phyloP scores from a whole-genome alignment of 30 jellyfish, hydroid and myxozoan species.

The Pelagia noctiluca region DNA sequence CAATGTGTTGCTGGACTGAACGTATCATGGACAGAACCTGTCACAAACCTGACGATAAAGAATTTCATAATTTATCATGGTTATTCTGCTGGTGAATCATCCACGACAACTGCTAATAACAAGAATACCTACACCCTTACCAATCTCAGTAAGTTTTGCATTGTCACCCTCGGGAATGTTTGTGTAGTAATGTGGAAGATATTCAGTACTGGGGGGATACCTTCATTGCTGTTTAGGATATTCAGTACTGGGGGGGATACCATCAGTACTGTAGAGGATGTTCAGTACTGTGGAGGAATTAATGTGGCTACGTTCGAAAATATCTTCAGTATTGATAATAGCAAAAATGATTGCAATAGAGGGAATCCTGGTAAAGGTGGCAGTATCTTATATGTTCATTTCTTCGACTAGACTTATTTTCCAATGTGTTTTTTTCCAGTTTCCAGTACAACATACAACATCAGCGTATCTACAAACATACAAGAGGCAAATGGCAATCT shows the following conservation, averaged over 20 bases:
- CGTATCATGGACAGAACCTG: slow-evolving; percentile 44
- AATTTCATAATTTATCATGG: slow-evolving; percentile 20
- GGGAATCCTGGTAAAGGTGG: neutral
- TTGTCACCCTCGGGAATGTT: neutral
- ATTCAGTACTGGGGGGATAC: neutral
- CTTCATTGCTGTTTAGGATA: neutral
- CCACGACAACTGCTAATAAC: slow-evolving; percentile 14
- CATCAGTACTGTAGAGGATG: neutral
- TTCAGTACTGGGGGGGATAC: neutral
- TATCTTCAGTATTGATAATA: neutral
- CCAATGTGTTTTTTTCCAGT: neutral
- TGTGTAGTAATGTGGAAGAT: neutral
- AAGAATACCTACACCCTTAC: slow-evolving; percentile 4
- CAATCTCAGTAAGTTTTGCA: slow-evolving; percentile 9
- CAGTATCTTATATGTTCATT: too few relatives aligned
- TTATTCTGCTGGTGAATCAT: neutral
- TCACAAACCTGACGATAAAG: slow-evolving; percentile 4
- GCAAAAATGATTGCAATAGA: neutral
- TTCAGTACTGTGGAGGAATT: neutral
- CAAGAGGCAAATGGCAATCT: neutral
- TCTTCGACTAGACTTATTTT: neutral
- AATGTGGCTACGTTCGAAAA: neutral
- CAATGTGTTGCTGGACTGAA: slow-evolving; percentile 22
- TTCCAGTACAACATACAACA: neutral
- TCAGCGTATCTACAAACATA: slow-evolving; percentile 3